These are phyloP conservation scores for Archaeoteleia sp. DNA, from an alignment of 2,888 invertebrate genomes.

Conservation along the genomic window DNA sequence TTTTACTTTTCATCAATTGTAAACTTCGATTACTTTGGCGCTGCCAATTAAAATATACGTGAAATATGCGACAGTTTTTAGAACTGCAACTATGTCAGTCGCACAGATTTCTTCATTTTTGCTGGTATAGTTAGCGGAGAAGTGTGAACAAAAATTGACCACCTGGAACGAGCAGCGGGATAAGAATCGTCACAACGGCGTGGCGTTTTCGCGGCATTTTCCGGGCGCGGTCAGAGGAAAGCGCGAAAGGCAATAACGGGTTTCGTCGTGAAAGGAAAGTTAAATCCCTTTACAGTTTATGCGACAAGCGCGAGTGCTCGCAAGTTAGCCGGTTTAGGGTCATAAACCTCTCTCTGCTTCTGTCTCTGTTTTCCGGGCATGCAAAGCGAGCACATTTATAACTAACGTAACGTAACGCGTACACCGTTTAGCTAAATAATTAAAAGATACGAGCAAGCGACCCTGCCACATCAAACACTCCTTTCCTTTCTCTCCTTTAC, in stretches of 20 bases:
- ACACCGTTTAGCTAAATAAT: constrained; percentile 70
- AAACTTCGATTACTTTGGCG: too few species aligned
- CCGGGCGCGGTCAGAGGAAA: constrained; percentile 58
- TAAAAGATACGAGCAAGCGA: constrained; percentile 69
- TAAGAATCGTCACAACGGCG: too few species aligned
- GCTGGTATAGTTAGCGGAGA: too few species aligned
- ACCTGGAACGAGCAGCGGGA: too few species aligned
- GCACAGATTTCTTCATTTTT: too few species aligned
- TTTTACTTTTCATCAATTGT: too few species aligned
- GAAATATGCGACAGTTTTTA: too few species aligned
- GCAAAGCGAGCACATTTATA: constrained; percentile 68
- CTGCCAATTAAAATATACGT: too few species aligned
- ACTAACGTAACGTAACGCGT: constrained; percentile 65
- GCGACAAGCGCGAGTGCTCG: constrained; percentile 66
- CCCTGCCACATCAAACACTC: constrained; percentile 53
- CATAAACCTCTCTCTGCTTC: constrained; percentile 63
- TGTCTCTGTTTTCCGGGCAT: constrained; percentile 57
- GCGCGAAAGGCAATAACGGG: constrained; percentile 59
- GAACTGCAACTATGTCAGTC: too few species aligned
- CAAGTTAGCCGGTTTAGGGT: constrained; percentile 70
- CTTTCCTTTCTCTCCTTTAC: constrained; percentile 22
- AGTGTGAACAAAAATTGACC: too few species aligned
- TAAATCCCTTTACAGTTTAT: constrained; percentile 73
- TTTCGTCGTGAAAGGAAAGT: constrained; percentile 69
- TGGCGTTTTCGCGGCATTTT: too few species aligned